A percentile compares a stretch with the other conserved stretches of the same genome.
These are phyloP conservation scores for Pygmarrhopalites habei DNA, from an alignment of 1,140 invertebrate species.

Conservation along the genomic window DNA sequence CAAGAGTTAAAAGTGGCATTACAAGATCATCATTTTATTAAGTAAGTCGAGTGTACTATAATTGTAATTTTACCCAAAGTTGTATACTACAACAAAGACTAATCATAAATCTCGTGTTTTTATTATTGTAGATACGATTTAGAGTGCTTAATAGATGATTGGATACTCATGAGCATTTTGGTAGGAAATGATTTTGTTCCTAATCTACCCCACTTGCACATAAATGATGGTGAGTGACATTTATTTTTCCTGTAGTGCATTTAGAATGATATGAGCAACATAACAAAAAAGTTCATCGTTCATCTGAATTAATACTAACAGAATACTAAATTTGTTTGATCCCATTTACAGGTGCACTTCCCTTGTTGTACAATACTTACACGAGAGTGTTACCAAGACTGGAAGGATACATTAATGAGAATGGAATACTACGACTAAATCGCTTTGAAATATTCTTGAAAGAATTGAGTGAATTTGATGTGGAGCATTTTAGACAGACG, in stretches of 20 bases:
- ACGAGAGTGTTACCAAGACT: slow-evolving; percentile 76
- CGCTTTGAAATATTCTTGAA: slow-evolving; percentile 82
- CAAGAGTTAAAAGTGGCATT: slow-evolving; percentile 55
- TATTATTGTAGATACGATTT: slow-evolving; percentile 27
- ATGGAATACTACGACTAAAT: slow-evolving; percentile 70
- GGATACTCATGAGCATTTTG: slow-evolving; percentile 83
- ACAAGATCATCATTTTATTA: slow-evolving; percentile 47
- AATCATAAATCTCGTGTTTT: too few species aligned
- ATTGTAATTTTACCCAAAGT: too few species aligned
- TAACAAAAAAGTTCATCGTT: too few species aligned
- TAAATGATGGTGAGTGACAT: slow-evolving; percentile 81
- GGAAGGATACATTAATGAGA: slow-evolving; percentile 88
- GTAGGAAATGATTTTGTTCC: slow-evolving; percentile 98
- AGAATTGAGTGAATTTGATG: slow-evolving; percentile 67
- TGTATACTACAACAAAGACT: too few species aligned
- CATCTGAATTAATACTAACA: too few species aligned
- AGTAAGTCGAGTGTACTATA: too few species aligned
- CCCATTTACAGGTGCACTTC: slow-evolving; percentile 16
- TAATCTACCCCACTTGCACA: slow-evolving; percentile 86
- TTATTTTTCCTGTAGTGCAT: too few species aligned
- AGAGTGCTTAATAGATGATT: slow-evolving; percentile 38
- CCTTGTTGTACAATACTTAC: slow-evolving; percentile 65
- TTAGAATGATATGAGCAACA: too few species aligned
- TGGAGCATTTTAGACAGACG: slow-evolving; percentile 74
- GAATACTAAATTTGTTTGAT: too few species aligned